These are phyloP conservation scores for Astreopora myriophthalma DNA, from an alignment of 64 coral and sea anemone species.

Conservation along the genomic window DNA sequence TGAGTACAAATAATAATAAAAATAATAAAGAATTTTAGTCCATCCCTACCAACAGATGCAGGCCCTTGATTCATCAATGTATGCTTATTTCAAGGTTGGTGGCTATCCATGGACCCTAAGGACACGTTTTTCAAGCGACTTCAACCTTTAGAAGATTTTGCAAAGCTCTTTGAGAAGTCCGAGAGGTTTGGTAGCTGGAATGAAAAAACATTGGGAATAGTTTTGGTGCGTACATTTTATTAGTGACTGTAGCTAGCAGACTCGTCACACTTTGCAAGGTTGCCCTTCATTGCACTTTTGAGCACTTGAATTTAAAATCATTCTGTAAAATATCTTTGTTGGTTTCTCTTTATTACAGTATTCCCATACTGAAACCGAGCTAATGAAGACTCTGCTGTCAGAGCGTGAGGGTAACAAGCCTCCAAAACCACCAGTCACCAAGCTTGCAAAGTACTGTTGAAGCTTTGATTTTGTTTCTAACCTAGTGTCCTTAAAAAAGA, in stretches of 20 bases:
- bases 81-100: slow-evolving; percentile 78
- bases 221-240: slow-evolving; percentile 72
- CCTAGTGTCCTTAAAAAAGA: not conserved
- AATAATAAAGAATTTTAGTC: too few species aligned
- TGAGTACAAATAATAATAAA: not conserved
- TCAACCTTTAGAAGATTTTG: slow-evolving; percentile 98
- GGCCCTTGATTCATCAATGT: not conserved
- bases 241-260: not conserved
- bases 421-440: slow-evolving; percentile 85
- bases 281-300: too few species aligned
- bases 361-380: slow-evolving; percentile 97
- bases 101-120: slow-evolving; percentile 95
- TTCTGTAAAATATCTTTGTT: too few species aligned
- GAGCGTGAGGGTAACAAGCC: slow-evolving; percentile 94
- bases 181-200: slow-evolving; percentile 98
- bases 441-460: slow-evolving; percentile 81
- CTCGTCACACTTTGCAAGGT: too few species aligned
- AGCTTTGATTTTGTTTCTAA: not conserved
- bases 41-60: too few species aligned
- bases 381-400: slow-evolving; percentile 93
- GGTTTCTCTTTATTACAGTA: slow-evolving; percentile 65
- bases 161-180: slow-evolving; percentile 97
- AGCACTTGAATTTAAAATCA: too few species aligned
- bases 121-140: slow-evolving; percentile 98
- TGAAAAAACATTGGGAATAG: slow-evolving; percentile 83